These are phyloP conservation scores for Sweltsa coloradensis DNA, from an alignment of 1,140 invertebrate genomes.

Conservation along the genomic window DNA sequence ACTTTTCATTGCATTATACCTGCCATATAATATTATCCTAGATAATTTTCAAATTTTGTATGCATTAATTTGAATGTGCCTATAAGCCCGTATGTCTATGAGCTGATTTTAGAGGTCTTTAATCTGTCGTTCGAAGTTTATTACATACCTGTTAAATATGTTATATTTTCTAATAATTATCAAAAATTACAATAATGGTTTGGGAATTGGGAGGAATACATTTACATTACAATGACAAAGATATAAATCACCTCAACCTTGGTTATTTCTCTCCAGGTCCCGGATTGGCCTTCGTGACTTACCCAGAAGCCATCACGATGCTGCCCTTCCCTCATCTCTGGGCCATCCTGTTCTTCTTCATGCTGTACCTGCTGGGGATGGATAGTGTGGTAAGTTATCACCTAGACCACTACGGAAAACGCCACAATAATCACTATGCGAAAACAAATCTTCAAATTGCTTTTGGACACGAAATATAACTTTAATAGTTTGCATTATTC, in stretches of 20 bases:
- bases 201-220: not conserved
- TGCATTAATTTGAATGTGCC: too few relatives aligned
- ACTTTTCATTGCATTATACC: too few relatives aligned
- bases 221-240: not conserved
- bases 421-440: not conserved
- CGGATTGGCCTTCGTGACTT: constrained; percentile 70
- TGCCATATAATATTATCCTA: too few relatives aligned
- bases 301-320: constrained; percentile 66
- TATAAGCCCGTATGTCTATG: too few relatives aligned
- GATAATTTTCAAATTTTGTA: too few relatives aligned
- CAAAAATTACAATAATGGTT: not conserved
- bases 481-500: not conserved
- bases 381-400: constrained; percentile 41
- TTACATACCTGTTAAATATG: not conserved
- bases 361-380: constrained; percentile 64
- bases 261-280: constrained; percentile 38
- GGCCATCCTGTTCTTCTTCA: constrained; percentile 74
- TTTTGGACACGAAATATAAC: not conserved
- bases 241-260: not conserved
- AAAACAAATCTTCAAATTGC: not conserved
- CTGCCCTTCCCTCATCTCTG: constrained; percentile 65
- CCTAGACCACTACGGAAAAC: not conserved
- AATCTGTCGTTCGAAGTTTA: not conserved
- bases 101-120: too few relatives aligned
- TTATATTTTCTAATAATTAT: not conserved